phyloP scores from a whole-genome alignment of 2,113 vertebrate genomes.

The Tinamus guttatus region DNA sequence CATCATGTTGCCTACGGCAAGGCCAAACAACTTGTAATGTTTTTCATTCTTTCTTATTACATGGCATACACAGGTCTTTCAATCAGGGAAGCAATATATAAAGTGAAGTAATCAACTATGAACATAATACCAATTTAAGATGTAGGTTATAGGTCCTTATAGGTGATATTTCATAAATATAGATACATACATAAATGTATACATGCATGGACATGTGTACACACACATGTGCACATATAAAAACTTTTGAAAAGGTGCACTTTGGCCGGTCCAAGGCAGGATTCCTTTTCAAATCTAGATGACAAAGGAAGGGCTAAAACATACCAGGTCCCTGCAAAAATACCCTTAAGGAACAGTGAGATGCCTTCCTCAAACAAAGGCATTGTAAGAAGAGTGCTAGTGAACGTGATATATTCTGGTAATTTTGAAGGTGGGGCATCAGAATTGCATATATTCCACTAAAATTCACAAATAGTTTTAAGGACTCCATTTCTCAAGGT shows the following conservation, averaged over 20 bases:
- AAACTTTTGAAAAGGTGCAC: not conserved
- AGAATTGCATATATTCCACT: not conserved
- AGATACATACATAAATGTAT: not conserved
- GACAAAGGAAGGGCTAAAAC: not conserved
- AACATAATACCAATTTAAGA: not conserved
- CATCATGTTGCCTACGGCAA: not conserved
- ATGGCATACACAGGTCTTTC: not conserved
- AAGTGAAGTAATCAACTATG: not conserved
- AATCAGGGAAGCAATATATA: not conserved
- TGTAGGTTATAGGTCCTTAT: not conserved
- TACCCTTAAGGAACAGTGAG: not conserved
- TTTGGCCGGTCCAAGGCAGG: not conserved
- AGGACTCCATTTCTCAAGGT: not conserved
- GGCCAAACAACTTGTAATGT: not conserved
- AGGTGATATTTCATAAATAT: not conserved
- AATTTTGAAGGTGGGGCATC: not conserved
- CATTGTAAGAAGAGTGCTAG: not conserved
- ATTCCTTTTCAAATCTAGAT: not conserved
- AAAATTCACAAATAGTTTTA: not conserved
- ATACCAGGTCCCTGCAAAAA: not conserved
- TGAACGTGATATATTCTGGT: not conserved
- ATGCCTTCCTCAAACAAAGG: not conserved
- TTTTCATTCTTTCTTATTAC: not conserved
- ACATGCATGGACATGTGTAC: not conserved
- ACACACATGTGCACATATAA: not conserved